Base-by-base conservation (phyloP, 2,888 invertebrate species). In the Pterostichus niger region DNA sequence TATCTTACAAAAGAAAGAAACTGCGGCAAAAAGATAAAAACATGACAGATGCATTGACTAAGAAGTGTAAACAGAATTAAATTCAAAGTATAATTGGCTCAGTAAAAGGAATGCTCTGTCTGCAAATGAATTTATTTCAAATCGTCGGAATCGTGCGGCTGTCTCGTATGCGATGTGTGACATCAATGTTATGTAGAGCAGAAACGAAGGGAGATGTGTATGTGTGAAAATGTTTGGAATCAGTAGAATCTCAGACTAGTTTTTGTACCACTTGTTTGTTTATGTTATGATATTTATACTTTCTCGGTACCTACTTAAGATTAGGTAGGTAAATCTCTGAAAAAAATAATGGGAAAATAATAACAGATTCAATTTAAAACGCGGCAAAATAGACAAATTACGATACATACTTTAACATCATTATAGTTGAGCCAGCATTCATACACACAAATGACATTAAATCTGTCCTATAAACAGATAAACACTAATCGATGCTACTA, bases 121-220 rank as follows among this genome's bases (percentile, higher is more conserved):
- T n/a, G 49, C 49, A 49, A 5, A 49, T 49, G 49, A 2, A 49
- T n/a, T 49, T 49, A 13, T 49, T n/a, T 49, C 13, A 1, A 49
- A 13, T 6, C 49, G 49, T 49, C 10, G 10, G 49, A 9, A 24
- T 24, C 24, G 24, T 24, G 24, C 49, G 10, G 13, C n/a, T 13
- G 59, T 24, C 24, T 24, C 24, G 24, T 64, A 24, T 33, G 6
- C 13, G 64, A 33, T 64, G 31, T 35, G 64, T 64, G 64, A 64
- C 64, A 64, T 35, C n/a, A n/a, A 64, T 64, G 64, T 7, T 64
- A 64, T 64, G 64, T 64, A 33, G 64, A 64, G 64, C 64, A 64
- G 64, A 64, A 64, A 64, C 35, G 64, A 64, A 64, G 64, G 64
- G 64, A 64, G 64, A 35, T 35, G 59, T 6, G 59, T n/a, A 49